Base-by-base conservation (phyloP, 30 jellyfish, hydroid and myxozoan species). In the Cassiopea xamachana region DNA sequence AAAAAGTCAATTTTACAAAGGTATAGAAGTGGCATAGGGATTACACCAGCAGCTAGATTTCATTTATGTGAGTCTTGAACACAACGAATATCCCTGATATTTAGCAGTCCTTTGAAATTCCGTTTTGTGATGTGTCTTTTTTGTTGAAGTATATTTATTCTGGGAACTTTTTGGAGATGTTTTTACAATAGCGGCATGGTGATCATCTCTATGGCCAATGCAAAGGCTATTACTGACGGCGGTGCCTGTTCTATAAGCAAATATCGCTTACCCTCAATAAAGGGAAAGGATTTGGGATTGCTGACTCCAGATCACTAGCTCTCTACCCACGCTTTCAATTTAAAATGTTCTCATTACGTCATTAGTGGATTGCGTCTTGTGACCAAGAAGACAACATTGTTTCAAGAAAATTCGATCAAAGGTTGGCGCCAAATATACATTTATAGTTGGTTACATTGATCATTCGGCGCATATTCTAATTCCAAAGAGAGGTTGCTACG, bases 291-390 rank as follows among this genome's bases (percentile, higher is more conserved):
- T 48, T 78, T 78, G 14, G 39, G 10, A 8, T 9, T 60, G 75
- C 69, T 78, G 75, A 78, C 7, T 69, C 74, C 13, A 51, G 48
- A 78, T 78, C 75, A 14, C 8, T 19, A 46, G 69, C 7, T 75
- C 1, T 55, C 87, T 78, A 78, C 87, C 87, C 87, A 78, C 74
- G 87, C 87, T 48, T 78, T 78, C 87, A 78, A 13, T 48, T 59
- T 48, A 19, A 15, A 47, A 78, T 45, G 1, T 78, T 78, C 75
- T 19, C 74, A 59, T 78, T 48, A 78, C 87, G 71, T 48, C 7
- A 15, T 71, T 6, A 27, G 58, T 27, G 51, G 15, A 64, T 9
- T 10, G 51, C 10, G 80, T 19, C 55, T 10, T 71, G 15, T 78
- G 87, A 78, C 87, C 87, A 19, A 78, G 87, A 50, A 78, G 60